Evolutionary conservation across 2,888 invertebrate genomes (phyloP).

Genomic region (Parnassius glacialis): DNA sequence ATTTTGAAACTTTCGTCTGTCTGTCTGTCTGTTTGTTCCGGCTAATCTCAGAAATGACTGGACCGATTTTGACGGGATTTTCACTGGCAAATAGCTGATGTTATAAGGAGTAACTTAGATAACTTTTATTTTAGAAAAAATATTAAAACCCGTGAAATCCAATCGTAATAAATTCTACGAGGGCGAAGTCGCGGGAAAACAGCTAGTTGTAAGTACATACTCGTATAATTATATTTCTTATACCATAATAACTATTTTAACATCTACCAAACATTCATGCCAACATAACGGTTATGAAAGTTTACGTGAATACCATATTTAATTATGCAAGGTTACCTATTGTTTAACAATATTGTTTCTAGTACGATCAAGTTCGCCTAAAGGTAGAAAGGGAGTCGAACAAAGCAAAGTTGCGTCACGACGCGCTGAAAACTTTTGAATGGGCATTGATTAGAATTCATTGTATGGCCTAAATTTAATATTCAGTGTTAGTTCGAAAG

Average conservation of each 20-base stretch:
- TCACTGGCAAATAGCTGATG: too few species aligned
- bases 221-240: too few species aligned
- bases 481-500: slow-evolving; percentile 13
- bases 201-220: too few species aligned
- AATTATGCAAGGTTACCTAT: slow-evolving; percentile 11
- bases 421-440: slow-evolving; percentile 13
- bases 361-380: slow-evolving; percentile 12
- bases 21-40: too few species aligned
- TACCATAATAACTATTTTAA: background rate
- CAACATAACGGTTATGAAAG: background rate
- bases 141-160: too few species aligned
- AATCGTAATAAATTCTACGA: too few species aligned
- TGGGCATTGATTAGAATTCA: slow-evolving; percentile 8
- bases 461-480: slow-evolving; percentile 12
- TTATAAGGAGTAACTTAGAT: too few species aligned
- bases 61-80: too few species aligned
- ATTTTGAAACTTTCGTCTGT: too few species aligned
- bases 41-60: too few species aligned
- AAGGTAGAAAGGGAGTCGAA: slow-evolving; percentile 15
- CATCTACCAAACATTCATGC: background rate
- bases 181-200: too few species aligned
- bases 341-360: slow-evolving; percentile 8
- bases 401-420: slow-evolving; percentile 4
- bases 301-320: slow-evolving; percentile 13
- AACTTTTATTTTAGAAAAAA: too few species aligned